A percentile compares a stretch with the other conserved stretches of the same genome.
Conservation (phyloP, 1,140 invertebrate species). For the Lasioglossum albipes region DNA sequence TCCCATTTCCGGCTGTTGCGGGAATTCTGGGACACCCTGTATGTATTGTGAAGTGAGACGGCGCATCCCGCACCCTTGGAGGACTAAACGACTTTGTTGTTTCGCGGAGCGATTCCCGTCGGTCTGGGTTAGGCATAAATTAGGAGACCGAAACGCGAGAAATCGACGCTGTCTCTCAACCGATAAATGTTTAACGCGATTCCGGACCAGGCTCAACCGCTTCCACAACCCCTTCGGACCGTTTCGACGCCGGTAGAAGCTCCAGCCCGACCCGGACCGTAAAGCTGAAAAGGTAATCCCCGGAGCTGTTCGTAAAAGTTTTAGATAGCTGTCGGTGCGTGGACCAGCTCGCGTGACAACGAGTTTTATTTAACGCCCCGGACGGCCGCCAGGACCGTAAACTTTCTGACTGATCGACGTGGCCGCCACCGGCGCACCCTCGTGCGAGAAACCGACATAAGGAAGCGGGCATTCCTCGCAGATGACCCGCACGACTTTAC, state of each 20-base stretch:
- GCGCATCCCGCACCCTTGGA: too few species aligned
- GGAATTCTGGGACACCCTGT: too few species aligned
- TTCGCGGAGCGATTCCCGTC: too few species aligned
- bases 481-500: not conserved
- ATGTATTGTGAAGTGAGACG: too few species aligned
- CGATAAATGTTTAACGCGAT: constrained; percentile 5
- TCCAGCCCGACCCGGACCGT: not conserved
- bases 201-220: not conserved
- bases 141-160: not conserved
- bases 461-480: not conserved
- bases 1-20: too few species aligned
- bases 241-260: constrained; percentile 13
- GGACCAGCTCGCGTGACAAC: not conserved
- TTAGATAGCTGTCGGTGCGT: constrained; percentile 33
- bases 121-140: not conserved
- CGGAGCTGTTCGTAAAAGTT: constrained; percentile 52
- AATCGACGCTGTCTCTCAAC: not conserved
- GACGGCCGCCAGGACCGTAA: constrained; percentile 30
- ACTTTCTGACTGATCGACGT: constrained; percentile 55
- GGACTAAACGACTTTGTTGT: too few species aligned
- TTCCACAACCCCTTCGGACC: not conserved
- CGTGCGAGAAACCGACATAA: not conserved
- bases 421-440: not conserved
- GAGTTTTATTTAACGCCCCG: constrained; percentile 50
- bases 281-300: constrained; percentile 40